phyloP scores from a whole-genome alignment of 2,888 invertebrate species.

The Sympetrum striolatum region DNA sequence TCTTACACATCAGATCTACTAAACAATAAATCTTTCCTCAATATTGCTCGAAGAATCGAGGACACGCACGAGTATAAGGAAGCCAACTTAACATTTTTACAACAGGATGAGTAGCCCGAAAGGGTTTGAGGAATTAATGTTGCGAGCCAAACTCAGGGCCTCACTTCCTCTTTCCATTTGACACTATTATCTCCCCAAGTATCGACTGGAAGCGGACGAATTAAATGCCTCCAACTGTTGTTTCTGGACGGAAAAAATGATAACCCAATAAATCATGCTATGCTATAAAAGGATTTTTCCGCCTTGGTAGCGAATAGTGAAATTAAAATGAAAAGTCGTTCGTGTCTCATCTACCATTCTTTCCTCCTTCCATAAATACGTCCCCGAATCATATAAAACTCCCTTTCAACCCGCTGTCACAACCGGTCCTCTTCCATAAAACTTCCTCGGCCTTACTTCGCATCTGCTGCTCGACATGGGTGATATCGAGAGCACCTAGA shows the following conservation, averaged over 20 bases:
- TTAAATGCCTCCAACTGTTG: conserved; percentile 17
- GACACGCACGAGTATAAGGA: background rate
- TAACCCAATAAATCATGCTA: conserved; percentile 10
- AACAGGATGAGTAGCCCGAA: background rate
- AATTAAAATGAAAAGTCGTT: conserved; percentile 31
- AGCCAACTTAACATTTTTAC: conserved; percentile 3
- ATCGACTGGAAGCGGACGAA: background rate
- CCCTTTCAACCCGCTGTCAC: conserved; percentile 1
- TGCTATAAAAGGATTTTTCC: conserved; percentile 2
- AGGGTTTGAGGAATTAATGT: background rate
- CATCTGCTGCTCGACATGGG: background rate
- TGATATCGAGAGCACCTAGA: background rate
- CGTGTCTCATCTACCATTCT: background rate
- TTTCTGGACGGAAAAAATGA: background rate
- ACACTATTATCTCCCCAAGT: background rate
- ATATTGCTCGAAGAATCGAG: too few relatives aligned
- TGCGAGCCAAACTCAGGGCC: background rate
- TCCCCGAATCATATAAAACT: conserved; percentile 23
- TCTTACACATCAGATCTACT: too few relatives aligned
- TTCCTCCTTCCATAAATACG: conserved; percentile 10
- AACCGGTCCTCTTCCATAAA: conserved; percentile 35
- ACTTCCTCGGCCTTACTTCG: background rate
- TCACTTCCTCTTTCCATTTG: background rate
- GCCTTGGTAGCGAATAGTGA: background rate
- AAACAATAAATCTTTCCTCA: too few relatives aligned